Conservation (phyloP, 2,888 invertebrate species). For the Noctua fimbriata region DNA sequence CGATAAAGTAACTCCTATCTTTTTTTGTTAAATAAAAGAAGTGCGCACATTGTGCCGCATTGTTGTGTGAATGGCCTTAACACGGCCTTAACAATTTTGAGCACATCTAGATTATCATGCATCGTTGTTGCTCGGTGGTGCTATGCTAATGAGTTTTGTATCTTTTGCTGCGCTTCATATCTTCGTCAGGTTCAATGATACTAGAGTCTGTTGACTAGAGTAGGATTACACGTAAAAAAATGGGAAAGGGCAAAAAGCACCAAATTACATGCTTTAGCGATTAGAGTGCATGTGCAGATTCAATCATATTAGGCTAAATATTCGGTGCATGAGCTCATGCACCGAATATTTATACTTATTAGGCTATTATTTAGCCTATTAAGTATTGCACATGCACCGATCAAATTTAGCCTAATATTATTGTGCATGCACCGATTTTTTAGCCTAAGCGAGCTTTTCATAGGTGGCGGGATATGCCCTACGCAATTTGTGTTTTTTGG, state of each 20-base stretch:
- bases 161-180: background rate
- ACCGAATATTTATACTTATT: no score
- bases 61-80: no score
- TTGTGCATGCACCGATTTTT: no score
- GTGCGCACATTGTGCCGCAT: background rate
- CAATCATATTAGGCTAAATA: background rate
- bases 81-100: background rate
- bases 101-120: background rate
- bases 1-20: background rate
- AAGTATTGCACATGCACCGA: no score
- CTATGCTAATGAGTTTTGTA: background rate
- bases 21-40: background rate
- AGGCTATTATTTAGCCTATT: background rate
- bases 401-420: background rate
- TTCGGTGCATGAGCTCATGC: background rate
- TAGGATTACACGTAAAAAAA: background rate
- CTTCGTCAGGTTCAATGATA: background rate
- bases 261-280: background rate
- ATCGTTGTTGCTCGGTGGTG: background rate
- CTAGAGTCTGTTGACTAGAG: background rate
- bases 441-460: background rate
- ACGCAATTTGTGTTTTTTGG: background rate
- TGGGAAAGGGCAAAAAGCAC: background rate
- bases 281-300: background rate
- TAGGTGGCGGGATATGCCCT: background rate